A percentile compares a stretch with the other conserved stretches of the same genome.
phyloP scores from a whole-genome alignment of 2,113 vertebrate genomes.

The Tylochromis polylepis region DNA sequence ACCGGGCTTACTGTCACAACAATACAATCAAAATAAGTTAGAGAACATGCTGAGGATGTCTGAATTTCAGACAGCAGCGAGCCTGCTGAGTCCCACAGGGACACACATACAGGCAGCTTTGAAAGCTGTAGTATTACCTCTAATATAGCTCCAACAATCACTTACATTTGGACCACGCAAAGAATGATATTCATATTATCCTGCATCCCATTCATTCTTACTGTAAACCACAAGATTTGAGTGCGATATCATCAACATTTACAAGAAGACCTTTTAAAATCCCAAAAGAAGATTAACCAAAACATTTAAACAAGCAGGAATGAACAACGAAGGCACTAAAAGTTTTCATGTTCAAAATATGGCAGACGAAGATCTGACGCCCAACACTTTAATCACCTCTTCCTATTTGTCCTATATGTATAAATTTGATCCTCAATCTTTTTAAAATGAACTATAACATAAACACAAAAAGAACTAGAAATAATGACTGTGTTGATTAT shows the following conservation, averaged over 20 bases:
- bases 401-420: not conserved
- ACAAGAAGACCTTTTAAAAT: not conserved
- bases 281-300: not conserved
- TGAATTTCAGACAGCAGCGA: conserved; percentile 73
- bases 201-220: not conserved
- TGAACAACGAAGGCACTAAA: conserved; percentile 67
- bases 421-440: not conserved
- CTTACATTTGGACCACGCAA: not conserved
- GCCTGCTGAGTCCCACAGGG: conserved; percentile 60
- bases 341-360: conserved; percentile 22
- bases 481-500: not conserved
- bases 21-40: conserved; percentile 54
- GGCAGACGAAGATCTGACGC: not conserved
- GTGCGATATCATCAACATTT: not conserved
- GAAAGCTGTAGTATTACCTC: conserved; percentile 6
- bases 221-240: not conserved
- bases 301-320: conserved; percentile 22
- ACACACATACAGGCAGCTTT: conserved; percentile 35
- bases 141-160: not conserved
- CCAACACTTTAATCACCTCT: not conserved
- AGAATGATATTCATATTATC: not conserved
- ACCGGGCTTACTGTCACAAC: not conserved
- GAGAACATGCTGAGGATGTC: conserved; percentile 56
- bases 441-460: not conserved
- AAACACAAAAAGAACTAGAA: not conserved